Percentiles rank a stretch among this genome's conserved stretches.
These are phyloP conservation scores for Sebastes dallii DNA, from an alignment of 2,797 vertebrate species.

Conservation along the genomic window DNA sequence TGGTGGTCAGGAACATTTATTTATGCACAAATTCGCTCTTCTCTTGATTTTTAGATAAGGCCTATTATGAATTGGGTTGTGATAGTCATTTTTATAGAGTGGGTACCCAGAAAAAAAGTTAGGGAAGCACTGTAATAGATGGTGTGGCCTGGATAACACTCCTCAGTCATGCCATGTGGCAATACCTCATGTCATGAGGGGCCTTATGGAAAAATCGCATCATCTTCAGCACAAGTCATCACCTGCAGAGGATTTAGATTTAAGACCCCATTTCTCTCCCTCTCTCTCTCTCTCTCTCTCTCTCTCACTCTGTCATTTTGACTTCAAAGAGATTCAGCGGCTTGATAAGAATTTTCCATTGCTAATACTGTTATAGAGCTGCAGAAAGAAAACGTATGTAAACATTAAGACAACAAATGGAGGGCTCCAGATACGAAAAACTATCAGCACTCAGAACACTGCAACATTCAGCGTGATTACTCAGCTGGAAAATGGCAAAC, in stretches of 20 bases:
- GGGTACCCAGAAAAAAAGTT: too few species aligned
- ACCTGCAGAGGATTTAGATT: slow-evolving; percentile 66
- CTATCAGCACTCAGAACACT: slow-evolving; percentile 3
- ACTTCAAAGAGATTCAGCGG: slow-evolving; percentile 51
- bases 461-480: slow-evolving; percentile 14
- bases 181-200: not conserved
- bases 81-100: too few species aligned
- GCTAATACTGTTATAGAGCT: not conserved
- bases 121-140: not conserved
- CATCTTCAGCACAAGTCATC: slow-evolving; percentile 53
- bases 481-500: slow-evolving; percentile 41
- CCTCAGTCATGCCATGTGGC: slow-evolving; percentile 32
- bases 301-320: not conserved
- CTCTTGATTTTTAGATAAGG: too few species aligned
- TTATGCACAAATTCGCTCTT: too few species aligned
- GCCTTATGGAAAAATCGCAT: slow-evolving; percentile 45
- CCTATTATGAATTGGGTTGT: too few species aligned
- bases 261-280: slow-evolving; percentile 8
- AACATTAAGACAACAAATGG: slow-evolving; percentile 23
- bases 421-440: not conserved
- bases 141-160: not conserved
- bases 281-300: not conserved
- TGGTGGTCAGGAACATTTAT: too few species aligned
- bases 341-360: slow-evolving; percentile 25
- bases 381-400: not conserved